Evolutionary conservation across 2,888 invertebrate species (phyloP).

Genomic region (Ptychoptera contaminata): DNA sequence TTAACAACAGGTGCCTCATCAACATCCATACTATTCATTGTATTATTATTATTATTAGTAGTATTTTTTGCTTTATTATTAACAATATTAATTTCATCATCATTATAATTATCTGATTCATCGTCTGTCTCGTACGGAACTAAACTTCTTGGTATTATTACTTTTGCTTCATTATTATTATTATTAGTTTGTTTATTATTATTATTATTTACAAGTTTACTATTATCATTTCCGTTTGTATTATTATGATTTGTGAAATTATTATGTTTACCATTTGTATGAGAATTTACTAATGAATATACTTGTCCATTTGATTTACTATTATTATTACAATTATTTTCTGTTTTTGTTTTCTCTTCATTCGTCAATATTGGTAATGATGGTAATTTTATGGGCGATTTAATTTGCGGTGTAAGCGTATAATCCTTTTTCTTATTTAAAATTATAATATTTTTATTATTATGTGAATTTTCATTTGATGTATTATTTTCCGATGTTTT

Average conservation of each 20-base stretch:
- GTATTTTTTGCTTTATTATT: conserved; percentile 3
- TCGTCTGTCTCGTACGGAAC: conserved; percentile 47
- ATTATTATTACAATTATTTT: no score
- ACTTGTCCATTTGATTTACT: neutral
- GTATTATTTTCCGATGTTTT: neutral
- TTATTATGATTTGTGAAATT: conserved; percentile 12
- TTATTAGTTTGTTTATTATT: neutral
- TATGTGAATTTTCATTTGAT: neutral
- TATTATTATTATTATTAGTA: neutral
- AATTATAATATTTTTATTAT: neutral
- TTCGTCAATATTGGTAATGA: neutral
- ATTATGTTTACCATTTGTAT: conserved; percentile 8
- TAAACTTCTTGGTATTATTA: conserved; percentile 23
- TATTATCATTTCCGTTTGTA: conserved; percentile 6
- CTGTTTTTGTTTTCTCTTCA: no score
- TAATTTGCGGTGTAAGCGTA: neutral
- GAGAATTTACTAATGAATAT: no score
- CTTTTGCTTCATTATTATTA: neutral
- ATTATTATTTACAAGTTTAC: conserved; percentile 5
- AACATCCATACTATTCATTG: conserved; percentile 5
- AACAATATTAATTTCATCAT: conserved; percentile 9
- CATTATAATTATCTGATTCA: conserved; percentile 31
- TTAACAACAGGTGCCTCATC: conserved; percentile 22
- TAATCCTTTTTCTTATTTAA: no score
- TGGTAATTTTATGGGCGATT: conserved; percentile 3